A percentile compares a stretch with the other conserved stretches of the same genome.
These are phyloP conservation scores for Pseudomyrmex sp. DNA, from an alignment of 1,140 invertebrate species.

Conservation along the genomic window DNA sequence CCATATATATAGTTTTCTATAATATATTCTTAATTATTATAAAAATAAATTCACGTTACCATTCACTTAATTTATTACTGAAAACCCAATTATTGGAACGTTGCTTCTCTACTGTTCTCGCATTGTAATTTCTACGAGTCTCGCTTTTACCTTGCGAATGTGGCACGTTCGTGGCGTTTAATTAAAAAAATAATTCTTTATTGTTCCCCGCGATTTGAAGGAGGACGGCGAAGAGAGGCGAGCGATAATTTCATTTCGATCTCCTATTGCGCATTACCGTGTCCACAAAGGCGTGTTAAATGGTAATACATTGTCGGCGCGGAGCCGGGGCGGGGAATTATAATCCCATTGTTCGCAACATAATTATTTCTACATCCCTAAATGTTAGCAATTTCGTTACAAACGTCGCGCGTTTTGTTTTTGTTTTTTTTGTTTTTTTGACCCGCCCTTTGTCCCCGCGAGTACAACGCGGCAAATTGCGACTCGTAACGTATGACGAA, in stretches of 20 bases:
- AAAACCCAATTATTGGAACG: conserved; percentile 27
- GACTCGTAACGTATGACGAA: conserved; percentile 27
- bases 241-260: not conserved
- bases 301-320: too few relatives aligned
- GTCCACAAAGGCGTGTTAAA: not conserved
- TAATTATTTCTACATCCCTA: not conserved
- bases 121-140: conserved; percentile 19
- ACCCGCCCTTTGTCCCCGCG: not conserved
- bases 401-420: not conserved
- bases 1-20: not conserved
- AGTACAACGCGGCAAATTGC: conserved; percentile 8
- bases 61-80: too few relatives aligned
- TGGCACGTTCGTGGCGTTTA: conserved; percentile 1
- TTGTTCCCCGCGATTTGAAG: not conserved
- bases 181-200: conserved; percentile 40
- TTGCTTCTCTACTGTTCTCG: conserved; percentile 11
- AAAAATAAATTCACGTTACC: too few relatives aligned
- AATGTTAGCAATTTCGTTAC: not conserved
- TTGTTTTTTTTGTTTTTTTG: too few relatives aligned
- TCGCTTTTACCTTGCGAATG: not conserved
- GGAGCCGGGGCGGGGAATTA: not conserved
- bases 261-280: not conserved
- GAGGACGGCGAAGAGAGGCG: too few relatives aligned
- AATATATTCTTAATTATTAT: too few relatives aligned
- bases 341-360: not conserved